Evolutionary conservation across 2,888 invertebrate genomes (phyloP).

Genomic region (Drosophila anomelani): DNA sequence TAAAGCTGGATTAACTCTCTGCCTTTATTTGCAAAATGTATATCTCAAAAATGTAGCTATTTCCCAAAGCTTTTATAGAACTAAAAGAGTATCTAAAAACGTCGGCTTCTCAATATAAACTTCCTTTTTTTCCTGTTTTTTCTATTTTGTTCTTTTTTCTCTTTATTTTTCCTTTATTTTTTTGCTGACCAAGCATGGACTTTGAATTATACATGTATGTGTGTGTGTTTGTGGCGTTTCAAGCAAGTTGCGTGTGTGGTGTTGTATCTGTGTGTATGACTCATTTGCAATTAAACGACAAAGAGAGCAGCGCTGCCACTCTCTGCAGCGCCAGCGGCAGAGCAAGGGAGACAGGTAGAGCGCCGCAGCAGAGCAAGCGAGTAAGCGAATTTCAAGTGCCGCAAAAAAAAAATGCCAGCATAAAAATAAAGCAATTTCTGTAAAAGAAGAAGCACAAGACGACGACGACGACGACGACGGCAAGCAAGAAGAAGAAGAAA

Average conservation of each 20-base stretch:
- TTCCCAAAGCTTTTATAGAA: not conserved
- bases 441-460: constrained; percentile 18
- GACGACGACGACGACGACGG: constrained; percentile 18
- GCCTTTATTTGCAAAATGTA: too few species aligned
- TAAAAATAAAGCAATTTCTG: constrained; percentile 70
- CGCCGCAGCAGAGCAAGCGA: constrained; percentile 15
- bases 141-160: not conserved
- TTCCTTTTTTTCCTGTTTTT: constrained; percentile 6
- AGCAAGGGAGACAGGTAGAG: constrained; percentile 4
- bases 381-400: constrained; percentile 64
- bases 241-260: constrained; percentile 13
- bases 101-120: too few species aligned
- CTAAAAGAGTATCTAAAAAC: not conserved
- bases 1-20: not conserved
- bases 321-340: constrained; percentile 18
- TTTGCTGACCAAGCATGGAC: constrained; percentile 49
- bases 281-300: constrained; percentile 61
- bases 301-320: constrained; percentile 30
- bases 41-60: too few species aligned
- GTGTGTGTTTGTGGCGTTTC: constrained; percentile 19
- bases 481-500: constrained; percentile 62
- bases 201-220: constrained; percentile 46
- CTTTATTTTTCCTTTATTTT: constrained; percentile 1
- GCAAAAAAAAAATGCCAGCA: constrained; percentile 74
- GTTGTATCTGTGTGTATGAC: constrained; percentile 45